Conservation (phyloP, 2,797 vertebrate species). For the Ciconia nigra region DNA sequence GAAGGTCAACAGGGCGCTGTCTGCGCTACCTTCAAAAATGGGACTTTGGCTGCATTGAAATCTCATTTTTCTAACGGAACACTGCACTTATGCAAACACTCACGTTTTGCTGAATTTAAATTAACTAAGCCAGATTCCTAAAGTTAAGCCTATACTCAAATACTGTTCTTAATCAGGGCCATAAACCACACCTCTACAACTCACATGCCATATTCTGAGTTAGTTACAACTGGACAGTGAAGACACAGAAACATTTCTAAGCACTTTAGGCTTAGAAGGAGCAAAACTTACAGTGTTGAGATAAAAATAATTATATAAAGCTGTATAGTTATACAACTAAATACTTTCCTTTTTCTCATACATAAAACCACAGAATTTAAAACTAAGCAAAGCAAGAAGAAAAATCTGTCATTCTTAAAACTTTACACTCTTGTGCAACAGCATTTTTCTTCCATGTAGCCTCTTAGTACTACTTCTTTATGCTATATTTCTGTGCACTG, state of each 20-base stretch:
- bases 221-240: not conserved
- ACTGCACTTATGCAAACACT: not conserved
- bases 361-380: constrained; percentile 49
- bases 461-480: constrained; percentile 54
- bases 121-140: not conserved
- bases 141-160: not conserved
- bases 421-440: not conserved
- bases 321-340: constrained; percentile 18
- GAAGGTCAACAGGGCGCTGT: not conserved
- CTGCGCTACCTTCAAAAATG: not conserved
- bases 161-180: not conserved
- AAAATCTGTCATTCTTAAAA: constrained; percentile 32
- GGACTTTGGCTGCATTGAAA: not conserved
- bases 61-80: not conserved
- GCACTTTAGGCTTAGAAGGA: not conserved
- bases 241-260: not conserved
- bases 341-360: constrained; percentile 13
- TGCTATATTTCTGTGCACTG: not conserved
- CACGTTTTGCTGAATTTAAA: not conserved
- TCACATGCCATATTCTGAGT: not conserved
- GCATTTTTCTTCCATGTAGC: constrained; percentile 40
- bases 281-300: not conserved
- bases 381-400: constrained; percentile 58
- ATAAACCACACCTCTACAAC: not conserved
- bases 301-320: constrained; percentile 1